A percentile compares a stretch with the other conserved stretches of the same genome.
These are phyloP conservation scores for Coendou prehensilis DNA, from an alignment of 2,797 vertebrate species.

Conservation along the genomic window DNA sequence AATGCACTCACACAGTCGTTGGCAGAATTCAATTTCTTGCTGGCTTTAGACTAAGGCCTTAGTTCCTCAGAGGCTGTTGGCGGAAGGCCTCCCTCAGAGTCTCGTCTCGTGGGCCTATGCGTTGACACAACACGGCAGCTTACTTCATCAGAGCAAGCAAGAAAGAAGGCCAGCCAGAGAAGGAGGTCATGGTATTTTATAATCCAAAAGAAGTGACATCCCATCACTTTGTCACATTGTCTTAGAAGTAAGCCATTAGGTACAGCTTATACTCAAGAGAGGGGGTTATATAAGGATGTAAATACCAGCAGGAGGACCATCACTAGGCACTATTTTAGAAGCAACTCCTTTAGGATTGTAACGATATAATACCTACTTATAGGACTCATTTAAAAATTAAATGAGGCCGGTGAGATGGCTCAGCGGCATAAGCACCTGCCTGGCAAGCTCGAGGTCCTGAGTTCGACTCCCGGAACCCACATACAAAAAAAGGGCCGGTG, in stretches of 20 bases:
- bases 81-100: not conserved
- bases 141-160: conserved; percentile 28
- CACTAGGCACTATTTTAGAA: conserved; percentile 55
- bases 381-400: conserved; percentile 62
- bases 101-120: not conserved
- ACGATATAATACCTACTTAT: conserved; percentile 12
- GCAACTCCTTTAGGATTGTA: not conserved
- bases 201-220: conserved; percentile 25
- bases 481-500: too few species aligned
- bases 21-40: conserved; percentile 11
- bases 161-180: not conserved
- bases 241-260: conserved; percentile 52
- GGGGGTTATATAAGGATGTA: conserved; percentile 21
- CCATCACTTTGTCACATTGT: conserved; percentile 31
- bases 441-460: too few species aligned
- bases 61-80: not conserved
- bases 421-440: too few species aligned
- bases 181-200: conserved; percentile 41
- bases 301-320: not conserved
- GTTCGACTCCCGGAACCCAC: too few species aligned
- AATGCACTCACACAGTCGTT: not conserved
- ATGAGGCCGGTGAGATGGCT: not conserved
- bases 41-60: conserved; percentile 41
- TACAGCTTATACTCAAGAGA: not conserved
- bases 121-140: not conserved